A percentile compares a stretch with the other conserved stretches of the same genome.
Evolutionary conservation across 1,140 invertebrate species (phyloP).

Genomic region (Drosophila aff.): DNA sequence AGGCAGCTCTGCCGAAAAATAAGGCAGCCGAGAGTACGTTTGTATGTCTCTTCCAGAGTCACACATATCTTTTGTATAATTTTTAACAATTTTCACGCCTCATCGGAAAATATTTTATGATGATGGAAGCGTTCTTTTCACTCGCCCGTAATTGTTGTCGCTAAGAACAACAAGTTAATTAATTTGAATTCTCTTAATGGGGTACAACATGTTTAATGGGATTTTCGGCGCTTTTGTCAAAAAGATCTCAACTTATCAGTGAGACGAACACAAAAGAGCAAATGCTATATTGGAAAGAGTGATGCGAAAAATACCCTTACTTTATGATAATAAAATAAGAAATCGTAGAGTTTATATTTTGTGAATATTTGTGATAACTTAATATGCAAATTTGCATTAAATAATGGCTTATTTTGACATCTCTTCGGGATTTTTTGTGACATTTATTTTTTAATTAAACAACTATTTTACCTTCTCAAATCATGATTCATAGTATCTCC

Average conservation of each 20-base stretch:
- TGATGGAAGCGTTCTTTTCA: constrained; percentile 82
- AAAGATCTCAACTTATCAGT: constrained; percentile 31
- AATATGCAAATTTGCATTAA: background rate
- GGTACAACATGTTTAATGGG: constrained; percentile 79
- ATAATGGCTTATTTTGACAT: background rate
- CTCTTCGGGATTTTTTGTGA: background rate
- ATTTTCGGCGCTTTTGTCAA: constrained; percentile 71
- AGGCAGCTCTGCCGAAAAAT: constrained; percentile 39
- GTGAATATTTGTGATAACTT: background rate
- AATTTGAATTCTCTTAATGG: constrained; percentile 80
- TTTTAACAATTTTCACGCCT: constrained; percentile 81
- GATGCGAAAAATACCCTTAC: background rate
- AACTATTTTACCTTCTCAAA: background rate
- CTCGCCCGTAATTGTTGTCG: constrained; percentile 76
- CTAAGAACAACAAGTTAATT: constrained; percentile 82
- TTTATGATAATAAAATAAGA: background rate
- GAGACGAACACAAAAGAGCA: background rate
- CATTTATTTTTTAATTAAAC: background rate
- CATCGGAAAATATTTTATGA: constrained; percentile 79
- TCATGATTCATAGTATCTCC: background rate
- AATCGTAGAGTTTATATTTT: too few relatives aligned
- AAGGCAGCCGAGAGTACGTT: constrained; percentile 10
- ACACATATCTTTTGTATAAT: constrained; percentile 54
- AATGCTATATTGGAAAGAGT: too few relatives aligned
- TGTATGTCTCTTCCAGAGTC: constrained; percentile 15